Percentiles rank a stretch among this genome's conserved stretches.
Conservation (phyloP, 1,140 invertebrate species). For the Cydia splendana region DNA sequence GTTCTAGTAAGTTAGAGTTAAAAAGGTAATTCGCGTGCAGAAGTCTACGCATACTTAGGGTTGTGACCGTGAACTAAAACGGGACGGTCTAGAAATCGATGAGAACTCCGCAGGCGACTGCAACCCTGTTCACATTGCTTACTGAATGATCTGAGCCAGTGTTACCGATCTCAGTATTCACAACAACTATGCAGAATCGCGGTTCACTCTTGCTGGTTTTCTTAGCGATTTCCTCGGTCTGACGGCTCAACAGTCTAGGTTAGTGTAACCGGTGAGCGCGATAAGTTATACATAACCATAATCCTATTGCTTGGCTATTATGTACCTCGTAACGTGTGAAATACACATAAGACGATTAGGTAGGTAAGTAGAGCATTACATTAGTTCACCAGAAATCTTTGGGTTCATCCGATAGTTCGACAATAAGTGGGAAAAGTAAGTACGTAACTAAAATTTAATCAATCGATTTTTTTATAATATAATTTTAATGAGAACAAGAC, state of each 20-base stretch:
- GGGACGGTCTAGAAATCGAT: conserved; percentile 39
- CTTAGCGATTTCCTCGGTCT: background rate
- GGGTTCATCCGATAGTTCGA: background rate
- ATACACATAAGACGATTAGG: conserved; percentile 4
- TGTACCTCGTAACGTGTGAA: conserved; percentile 7
- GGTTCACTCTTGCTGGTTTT: background rate
- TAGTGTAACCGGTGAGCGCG: background rate
- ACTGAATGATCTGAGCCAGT: background rate
- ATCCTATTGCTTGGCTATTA: conserved; percentile 16
- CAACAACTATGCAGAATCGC: background rate
- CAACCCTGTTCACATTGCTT: conserved; percentile 2
- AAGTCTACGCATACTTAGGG: conserved; percentile 15
- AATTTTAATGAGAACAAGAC: too few species aligned
- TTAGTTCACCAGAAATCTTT: background rate
- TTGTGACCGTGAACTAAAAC: conserved; percentile 37
- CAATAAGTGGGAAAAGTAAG: too few species aligned
- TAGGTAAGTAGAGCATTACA: background rate
- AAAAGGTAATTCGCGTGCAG: background rate
- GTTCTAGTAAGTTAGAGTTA: background rate
- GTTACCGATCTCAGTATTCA: background rate
- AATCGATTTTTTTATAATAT: too few species aligned
- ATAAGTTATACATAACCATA: conserved; percentile 19
- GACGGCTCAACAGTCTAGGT: background rate
- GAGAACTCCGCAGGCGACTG: conserved; percentile 28
- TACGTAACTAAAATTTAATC: too few species aligned